phyloP scores from a whole-genome alignment of 2,113 vertebrate species.

The Mystacornis crossleyi region DNA sequence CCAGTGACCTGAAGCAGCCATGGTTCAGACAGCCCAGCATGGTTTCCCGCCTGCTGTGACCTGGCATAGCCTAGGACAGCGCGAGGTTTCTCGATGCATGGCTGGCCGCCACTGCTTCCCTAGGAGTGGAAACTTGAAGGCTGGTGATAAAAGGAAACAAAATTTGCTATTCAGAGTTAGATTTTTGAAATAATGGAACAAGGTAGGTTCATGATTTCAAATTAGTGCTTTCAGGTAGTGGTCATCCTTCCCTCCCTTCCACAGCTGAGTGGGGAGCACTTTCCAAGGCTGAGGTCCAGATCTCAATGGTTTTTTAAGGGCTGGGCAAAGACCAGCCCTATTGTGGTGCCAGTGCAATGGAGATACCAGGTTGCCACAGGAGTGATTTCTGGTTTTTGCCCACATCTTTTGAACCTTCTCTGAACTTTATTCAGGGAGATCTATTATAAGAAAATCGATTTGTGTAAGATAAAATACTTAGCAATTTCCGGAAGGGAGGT shows the following conservation, averaged over 20 bases:
- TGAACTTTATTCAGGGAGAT: not conserved
- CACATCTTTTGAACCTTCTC: not conserved
- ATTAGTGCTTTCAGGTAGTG: not conserved
- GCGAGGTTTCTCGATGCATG: rapidly evolving
- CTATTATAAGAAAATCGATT: not conserved
- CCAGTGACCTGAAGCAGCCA: slow-evolving; percentile 26
- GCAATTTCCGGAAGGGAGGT: not conserved
- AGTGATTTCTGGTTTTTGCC: not conserved
- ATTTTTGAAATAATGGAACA: not conserved
- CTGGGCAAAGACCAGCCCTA: not conserved
- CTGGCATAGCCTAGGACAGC: not conserved
- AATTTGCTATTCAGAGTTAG: not conserved
- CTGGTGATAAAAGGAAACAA: not conserved
- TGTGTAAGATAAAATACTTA: not conserved
- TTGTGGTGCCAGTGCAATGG: not conserved
- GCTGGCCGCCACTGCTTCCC: not conserved
- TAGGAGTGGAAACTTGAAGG: not conserved
- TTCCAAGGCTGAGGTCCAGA: not conserved
- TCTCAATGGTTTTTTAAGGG: not conserved
- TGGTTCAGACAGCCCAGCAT: not conserved
- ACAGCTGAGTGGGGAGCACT: not conserved
- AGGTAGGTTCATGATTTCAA: not conserved
- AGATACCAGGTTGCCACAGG: not conserved
- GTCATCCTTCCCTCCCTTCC: not conserved
- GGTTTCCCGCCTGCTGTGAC: slow-evolving; percentile 18